Evolutionary conservation across 2,113 vertebrate genomes (phyloP), one percentile per base, ranked within the genome.

Genomic region (Tor tambroides): DNA sequence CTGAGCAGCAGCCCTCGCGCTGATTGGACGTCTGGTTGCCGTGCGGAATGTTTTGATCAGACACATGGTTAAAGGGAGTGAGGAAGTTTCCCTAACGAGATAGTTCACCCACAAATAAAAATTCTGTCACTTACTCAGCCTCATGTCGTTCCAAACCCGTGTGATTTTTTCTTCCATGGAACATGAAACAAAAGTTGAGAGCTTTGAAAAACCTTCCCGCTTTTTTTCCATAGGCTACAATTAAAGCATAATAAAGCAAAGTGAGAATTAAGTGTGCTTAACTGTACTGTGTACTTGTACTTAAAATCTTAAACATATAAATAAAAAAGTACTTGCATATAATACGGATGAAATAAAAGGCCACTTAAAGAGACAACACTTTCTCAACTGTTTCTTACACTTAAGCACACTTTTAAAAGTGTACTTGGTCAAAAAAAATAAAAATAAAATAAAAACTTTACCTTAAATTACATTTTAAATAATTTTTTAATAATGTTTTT

Each of bases 1-100:
- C 67, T 14, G 10, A 14, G 4, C 1, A 11, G 61, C 15, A 56
- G 43, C 43, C 19, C 26, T 10, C 21, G 1, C 10, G 80, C 84
- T 49, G 74, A 89, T 85, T 89, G 86, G 86, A 30, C 3, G 28
- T 1, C 74, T 46, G 49, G 38, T 59, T 74, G 9, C 54, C 32
- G 59, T 87, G 86, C 21, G 54, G 72, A 76, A 32, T 76, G 54
- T 51, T 75, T 81, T 65, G 35, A 30, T 46, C 17, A 71, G 17
- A 32, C 43, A 69, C 8, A 46, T 67, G 59, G 59, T 81, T 81
- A 51, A 10, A 30, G 41, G 6, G 49, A 79, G 12, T 74, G 46
- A 71, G n/a, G 15, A 30, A 15, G 38, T 9, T 35, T 61, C 38
- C 67, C n/a, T 14, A 12, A 28, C 51, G 7, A 46, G 7, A 35